These are phyloP conservation scores for Cricetomys ansorgei DNA, from an alignment of 2,113 vertebrate species.

Conservation along the genomic window DNA sequence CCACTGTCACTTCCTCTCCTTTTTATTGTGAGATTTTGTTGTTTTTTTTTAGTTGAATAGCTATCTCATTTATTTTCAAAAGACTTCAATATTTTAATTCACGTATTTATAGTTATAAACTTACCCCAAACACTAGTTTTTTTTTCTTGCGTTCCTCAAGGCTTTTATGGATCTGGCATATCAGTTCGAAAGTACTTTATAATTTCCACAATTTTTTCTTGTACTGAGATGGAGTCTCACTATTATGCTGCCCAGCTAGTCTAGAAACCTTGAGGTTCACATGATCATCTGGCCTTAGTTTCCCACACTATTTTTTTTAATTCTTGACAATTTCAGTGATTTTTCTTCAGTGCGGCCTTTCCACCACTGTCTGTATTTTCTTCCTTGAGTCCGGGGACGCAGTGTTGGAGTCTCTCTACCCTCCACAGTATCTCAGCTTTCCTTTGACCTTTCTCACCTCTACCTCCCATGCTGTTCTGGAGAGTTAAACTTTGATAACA, in stretches of 20 bases:
- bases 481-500: neutral
- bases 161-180: neutral
- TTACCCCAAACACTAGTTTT: neutral
- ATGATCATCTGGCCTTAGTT: neutral
- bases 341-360: neutral
- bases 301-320: neutral
- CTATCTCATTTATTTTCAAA: neutral
- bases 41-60: neutral
- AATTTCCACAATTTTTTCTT: neutral
- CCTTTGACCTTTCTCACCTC: neutral
- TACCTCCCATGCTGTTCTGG: neutral
- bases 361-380: neutral
- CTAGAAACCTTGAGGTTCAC: neutral
- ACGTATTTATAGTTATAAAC: neutral
- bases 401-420: neutral
- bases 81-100: conserved; percentile 22
- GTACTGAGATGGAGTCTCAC: neutral
- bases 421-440: neutral
- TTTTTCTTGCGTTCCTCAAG: neutral
- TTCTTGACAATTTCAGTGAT: neutral
- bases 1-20: neutral
- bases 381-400: neutral
- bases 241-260: neutral
- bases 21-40: conserved; percentile 8
- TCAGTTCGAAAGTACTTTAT: conserved; percentile 1